Percentiles rank a stretch among this genome's conserved stretches.
Evolutionary conservation across 2,797 vertebrate genomes (phyloP).

Genomic region (Petrocephalus schoutedeni): DNA sequence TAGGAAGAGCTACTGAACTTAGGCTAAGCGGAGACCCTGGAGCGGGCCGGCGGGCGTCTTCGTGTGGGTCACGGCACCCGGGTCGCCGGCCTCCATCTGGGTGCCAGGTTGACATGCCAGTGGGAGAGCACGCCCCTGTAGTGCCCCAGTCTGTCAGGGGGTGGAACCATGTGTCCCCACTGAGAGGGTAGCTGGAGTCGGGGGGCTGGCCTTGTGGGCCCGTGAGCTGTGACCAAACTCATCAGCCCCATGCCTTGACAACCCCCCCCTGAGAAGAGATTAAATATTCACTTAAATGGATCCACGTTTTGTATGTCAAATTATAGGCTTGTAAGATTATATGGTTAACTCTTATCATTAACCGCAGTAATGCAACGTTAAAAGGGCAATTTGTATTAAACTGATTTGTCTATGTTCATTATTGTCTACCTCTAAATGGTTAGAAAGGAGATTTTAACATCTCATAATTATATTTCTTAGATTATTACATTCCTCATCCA

Average conservation of each 20-base stretch:
- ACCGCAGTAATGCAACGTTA: not conserved
- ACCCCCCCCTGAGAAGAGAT: not conserved
- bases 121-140: constrained; percentile 41
- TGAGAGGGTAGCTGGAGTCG: constrained; percentile 36
- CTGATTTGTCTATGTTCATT: not conserved
- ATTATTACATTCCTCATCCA: not conserved
- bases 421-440: not conserved
- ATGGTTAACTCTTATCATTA: not conserved
- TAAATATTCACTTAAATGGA: not conserved
- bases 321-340: not conserved
- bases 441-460: not conserved
- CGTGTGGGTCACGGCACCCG: constrained; percentile 1
- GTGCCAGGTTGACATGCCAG: constrained; percentile 47
- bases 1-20: not conserved
- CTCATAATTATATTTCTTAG: not conserved
- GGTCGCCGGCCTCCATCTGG: constrained; percentile 48
- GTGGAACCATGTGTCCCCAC: constrained; percentile 52
- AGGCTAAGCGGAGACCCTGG: not conserved
- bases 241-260: not conserved
- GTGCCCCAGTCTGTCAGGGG: constrained; percentile 45
- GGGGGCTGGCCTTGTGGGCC: constrained; percentile 42
- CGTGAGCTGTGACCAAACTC: constrained; percentile 55
- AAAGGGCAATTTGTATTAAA: not conserved
- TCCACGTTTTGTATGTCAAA: not conserved
- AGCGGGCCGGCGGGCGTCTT: not conserved